phyloP scores from a whole-genome alignment of 2,888 invertebrate species.

The Ichneumoninae sp. region DNA sequence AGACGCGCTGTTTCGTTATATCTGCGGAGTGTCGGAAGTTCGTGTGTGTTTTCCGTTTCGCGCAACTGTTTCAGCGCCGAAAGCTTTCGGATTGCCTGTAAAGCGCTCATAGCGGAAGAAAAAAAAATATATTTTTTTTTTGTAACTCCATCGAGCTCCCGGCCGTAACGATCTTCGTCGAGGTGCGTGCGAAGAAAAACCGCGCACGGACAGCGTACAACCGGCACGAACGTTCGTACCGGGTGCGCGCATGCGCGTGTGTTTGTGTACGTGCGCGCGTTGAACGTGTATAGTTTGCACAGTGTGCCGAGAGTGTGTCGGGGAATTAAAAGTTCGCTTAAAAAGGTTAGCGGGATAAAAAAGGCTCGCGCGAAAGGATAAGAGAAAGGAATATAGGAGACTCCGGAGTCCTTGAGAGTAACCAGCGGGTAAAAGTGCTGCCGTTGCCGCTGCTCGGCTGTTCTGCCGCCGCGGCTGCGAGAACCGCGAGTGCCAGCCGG shows the following conservation, averaged over 20 bases:
- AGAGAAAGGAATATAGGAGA: constrained; percentile 84
- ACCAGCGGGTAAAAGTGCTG: constrained; percentile 82
- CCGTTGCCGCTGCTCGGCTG: constrained; percentile 32
- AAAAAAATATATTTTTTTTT: not conserved
- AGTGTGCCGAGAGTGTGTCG: constrained; percentile 43
- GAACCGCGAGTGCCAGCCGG: constrained; percentile 80
- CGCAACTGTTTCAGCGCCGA: not conserved
- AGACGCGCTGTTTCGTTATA: not conserved
- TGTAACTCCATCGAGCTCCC: not conserved
- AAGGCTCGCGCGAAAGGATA: constrained; percentile 83
- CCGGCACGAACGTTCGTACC: not conserved
- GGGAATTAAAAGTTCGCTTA: constrained; percentile 81
- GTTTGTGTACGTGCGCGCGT: constrained; percentile 19
- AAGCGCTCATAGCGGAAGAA: not conserved
- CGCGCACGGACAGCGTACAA: not conserved
- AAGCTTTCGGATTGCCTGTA: not conserved
- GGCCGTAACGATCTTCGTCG: not conserved
- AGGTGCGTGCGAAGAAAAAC: constrained; percentile 2
- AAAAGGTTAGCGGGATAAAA: constrained; percentile 82
- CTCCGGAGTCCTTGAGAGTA: constrained; percentile 83
- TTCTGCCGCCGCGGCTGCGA: constrained; percentile 19
- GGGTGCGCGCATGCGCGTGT: constrained; percentile 17
- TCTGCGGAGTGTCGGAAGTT: not conserved
- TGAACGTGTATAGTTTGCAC: not conserved
- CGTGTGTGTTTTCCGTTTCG: not conserved